Evolutionary conservation across 2,113 vertebrate genomes (phyloP), one percentile per base, ranked within the genome.

Genomic region (Lampris megalopsis): DNA sequence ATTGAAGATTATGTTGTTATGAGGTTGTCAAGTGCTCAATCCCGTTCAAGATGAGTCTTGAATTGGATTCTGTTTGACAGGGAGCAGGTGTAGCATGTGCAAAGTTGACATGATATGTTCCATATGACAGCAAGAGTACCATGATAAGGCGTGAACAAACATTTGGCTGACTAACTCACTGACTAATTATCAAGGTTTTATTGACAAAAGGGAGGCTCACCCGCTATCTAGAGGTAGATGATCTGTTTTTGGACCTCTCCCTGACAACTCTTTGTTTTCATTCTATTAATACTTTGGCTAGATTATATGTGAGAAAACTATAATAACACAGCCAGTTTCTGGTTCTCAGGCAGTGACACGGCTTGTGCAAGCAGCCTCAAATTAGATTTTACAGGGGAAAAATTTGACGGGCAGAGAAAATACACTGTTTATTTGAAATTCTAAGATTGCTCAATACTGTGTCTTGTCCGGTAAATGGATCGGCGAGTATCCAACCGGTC

Each of bases 341-440:
- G 71, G 63, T 71, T 43, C 50, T 59, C 63, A 68, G 73, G 61
- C 71, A 48, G 84, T 73, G 81, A 83, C 69, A 81, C 73, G 66
- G 71, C 69, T 81, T 66, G 24, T 24, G 76, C 69, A 67, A 35
- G 53, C 8, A 8, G 63, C 11, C 75, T 79, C 41, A 82, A 84
- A 81, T 81, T 68, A 61, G 78, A 85, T 80, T 83, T 73, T n/a
- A 66, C 65, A 60, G n/a, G 63, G 80, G 70, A 73, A 81, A 84
- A 77, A 4, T 41, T 9, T n/a, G 6, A 38, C 13, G 71, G 35
- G 57, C 48, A 48, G 3, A 13, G 67, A 78, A 66, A 68, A 1
- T 0, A 24, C 42, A 13, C 4, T 6, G 71, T 87, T 88, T 85
- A 85, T 86, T 81, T 88, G 57, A 75, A 71, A 74, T 53, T 38